A percentile compares a stretch with the other conserved stretches of the same genome.
phyloP scores from a whole-genome alignment of 2,888 invertebrate genomes.

The Zonitis immaculata region DNA sequence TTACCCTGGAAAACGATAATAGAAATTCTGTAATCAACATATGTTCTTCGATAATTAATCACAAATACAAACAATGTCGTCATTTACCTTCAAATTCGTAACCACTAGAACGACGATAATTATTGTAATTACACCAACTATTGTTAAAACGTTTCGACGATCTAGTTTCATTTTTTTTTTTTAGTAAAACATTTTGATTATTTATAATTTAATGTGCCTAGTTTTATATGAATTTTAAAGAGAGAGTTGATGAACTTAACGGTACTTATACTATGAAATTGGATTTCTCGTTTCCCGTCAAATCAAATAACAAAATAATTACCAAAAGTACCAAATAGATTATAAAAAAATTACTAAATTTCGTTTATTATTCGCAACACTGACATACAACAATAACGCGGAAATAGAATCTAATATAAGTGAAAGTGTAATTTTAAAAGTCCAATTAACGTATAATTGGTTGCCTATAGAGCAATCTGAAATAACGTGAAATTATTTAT shows the following conservation, averaged over 20 bases:
- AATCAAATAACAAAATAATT: neutral
- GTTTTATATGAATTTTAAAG: neutral
- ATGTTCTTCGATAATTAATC: no score
- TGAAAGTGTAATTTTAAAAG: neutral
- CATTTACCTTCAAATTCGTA: conserved; percentile 17
- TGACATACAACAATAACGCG: no score
- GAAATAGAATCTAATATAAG: neutral
- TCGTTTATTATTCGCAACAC: no score
- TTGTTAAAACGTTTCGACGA: conserved; percentile 20
- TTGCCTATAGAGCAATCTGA: conserved; percentile 7
- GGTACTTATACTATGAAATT: neutral
- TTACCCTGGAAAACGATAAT: conserved; percentile 12
- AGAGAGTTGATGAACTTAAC: neutral
- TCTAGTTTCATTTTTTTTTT: conserved; percentile 7
- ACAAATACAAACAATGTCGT: no score
- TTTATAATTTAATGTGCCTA: neutral
- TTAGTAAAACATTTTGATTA: neutral
- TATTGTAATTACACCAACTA: conserved; percentile 28
- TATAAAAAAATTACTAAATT: no score
- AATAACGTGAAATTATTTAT: neutral
- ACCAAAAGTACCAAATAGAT: no score
- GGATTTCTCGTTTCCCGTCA: neutral
- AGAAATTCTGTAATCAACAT: neutral
- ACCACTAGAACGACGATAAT: conserved; percentile 30
- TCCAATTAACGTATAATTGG: neutral